Base-by-base conservation (phyloP, 2,113 vertebrate genomes). In the Bothrops jararaca region DNA sequence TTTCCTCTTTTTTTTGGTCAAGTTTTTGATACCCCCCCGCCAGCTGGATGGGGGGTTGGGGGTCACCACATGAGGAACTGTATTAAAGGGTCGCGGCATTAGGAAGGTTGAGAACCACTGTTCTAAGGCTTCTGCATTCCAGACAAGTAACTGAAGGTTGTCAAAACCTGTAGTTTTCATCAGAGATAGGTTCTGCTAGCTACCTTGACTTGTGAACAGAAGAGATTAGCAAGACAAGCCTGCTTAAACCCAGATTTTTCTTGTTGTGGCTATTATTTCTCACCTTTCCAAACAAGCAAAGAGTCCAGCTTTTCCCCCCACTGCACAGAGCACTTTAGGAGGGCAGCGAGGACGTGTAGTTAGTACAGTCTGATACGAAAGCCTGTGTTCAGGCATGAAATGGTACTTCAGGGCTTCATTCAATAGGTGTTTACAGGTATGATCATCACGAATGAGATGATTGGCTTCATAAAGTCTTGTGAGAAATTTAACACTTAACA, bases 371-470 rank as follows among this genome's bases (percentile, higher is more conserved):
- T 99, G 99, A 96, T 99, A 99, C 64, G 99, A 99, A 0, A 99
- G 98, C 95, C 99, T 98, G 96, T 99, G 99, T 92, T 99, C 99
- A 48, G 99, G 99, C 99, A 99, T 99, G 95, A 99, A 99, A 96
- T 99, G 99, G 97, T 99, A 99, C 94, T 99, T 99, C 1, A 99
- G 98, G 54, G 99, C 99, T 98, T 99, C 99, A 4, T 99, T 99
- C 86, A 99, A 98, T 92, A 99, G 98, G 94, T 99, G 99, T 95
- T 99, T 99, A 95, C 99, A 99, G 0, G 99, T 98, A 13, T 98
- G 99, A 97, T 99, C 99, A 18, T 99, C 99, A 5, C 99, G 98
- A 96, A 99, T 99, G 93, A 99, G 99, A 94, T 99, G 99, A 97
- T 99, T 99, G 64, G 99, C 99, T 97, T 99, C 99, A 34, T 99